Evolutionary conservation across 2,888 invertebrate species (phyloP).

Genomic region (Tinea pellionella): DNA sequence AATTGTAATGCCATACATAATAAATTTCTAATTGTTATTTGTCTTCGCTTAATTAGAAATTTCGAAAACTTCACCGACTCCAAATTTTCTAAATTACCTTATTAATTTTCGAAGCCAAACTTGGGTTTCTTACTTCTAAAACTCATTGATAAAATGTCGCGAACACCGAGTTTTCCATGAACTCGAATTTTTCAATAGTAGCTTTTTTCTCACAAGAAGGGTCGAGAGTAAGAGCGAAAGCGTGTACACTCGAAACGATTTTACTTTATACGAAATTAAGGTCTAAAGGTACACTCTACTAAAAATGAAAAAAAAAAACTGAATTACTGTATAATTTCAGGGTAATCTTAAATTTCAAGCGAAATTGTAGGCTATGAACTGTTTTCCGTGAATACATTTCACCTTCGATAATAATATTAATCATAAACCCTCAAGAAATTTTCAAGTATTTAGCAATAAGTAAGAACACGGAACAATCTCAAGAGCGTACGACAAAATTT

Average conservation of each 20-base stretch:
- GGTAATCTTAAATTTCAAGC: too few relatives aligned
- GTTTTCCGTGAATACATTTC: too few relatives aligned
- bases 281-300: background rate
- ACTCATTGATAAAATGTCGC: background rate
- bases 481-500: background rate
- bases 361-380: too few relatives aligned
- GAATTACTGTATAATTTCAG: too few relatives aligned
- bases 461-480: background rate
- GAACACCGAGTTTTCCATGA: background rate
- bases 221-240: background rate
- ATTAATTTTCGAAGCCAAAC: background rate
- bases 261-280: conserved; percentile 1
- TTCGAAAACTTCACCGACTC: background rate
- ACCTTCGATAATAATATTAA: too few relatives aligned
- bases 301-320: too few relatives aligned
- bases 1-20: too few relatives aligned
- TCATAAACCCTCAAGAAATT: too few relatives aligned
- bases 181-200: background rate
- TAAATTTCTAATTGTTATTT: too few relatives aligned
- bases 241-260: conserved; percentile 4
- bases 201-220: conserved; percentile 1
- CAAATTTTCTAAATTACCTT: background rate
- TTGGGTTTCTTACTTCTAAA: background rate
- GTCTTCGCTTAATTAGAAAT: background rate
- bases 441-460: too few relatives aligned